Base-by-base conservation (phyloP, 2,888 invertebrate species). In the Parnassius orleans region DNA sequence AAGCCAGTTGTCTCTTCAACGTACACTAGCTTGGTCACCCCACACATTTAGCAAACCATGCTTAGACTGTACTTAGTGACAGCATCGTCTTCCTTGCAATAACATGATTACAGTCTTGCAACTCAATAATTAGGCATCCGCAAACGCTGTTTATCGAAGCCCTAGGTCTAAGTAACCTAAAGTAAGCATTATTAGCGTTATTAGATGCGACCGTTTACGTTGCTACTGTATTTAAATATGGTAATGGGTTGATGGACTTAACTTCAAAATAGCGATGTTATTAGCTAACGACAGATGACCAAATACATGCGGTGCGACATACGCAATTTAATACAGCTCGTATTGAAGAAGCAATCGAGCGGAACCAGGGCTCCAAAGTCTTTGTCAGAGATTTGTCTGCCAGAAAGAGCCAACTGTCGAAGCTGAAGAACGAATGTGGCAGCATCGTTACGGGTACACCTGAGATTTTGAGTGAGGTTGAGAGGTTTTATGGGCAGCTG, bases 141-240 rank as follows among this genome's bases (percentile, higher is more conserved):
- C 14, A 10, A 9, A 12, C 12, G 50, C 50, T 55, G 55, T 54
- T 51, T 54, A 48, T 53, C 7, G 41, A 14, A 42, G 41, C 51
- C 54, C 50, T 50, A 60, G 44, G 48, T 24, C 19, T 47, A 41
- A 14, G 14, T 48, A 50, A 53, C 53, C 41, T 48, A 47, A 48
- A 60, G 10, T 15, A 15, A 15, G 48, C 44, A 53, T 60, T 51
- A 55, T 60, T 51, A 55, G 42, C 12, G 42, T 60, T 50, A 60
- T 60, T 60, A 33, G 12, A 54, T 15, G 12, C 15, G 7, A 33
- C 47, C 3, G 7, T 12, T 48, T 10, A 14, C 10, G 47, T 47
- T n/a, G 51, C 57, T 51, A 3, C 33, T 50, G 51, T 10, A 19
- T 19, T 9, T 53, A 11, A 55, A 46, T 51, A 57, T 42, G 51